A percentile compares a stretch with the other conserved stretches of the same genome.
Conservation (phyloP, 2,113 vertebrate species). For the Trichechus manatus region DNA sequence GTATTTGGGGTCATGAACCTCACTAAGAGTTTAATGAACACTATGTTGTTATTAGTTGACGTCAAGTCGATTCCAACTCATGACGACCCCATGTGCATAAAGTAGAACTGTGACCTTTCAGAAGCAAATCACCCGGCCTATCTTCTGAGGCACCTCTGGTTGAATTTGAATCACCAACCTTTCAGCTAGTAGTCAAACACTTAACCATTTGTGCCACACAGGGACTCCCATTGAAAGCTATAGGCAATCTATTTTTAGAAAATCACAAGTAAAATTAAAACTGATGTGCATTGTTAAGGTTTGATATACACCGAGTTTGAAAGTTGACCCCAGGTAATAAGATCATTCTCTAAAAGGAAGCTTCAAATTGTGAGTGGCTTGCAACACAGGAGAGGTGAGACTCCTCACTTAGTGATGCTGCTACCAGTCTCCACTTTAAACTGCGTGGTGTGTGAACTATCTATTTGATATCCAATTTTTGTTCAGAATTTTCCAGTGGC, state of each 20-base stretch:
- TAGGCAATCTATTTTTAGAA: background rate
- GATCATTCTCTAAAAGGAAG: background rate
- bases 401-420: background rate
- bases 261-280: background rate
- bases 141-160: no score
- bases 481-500: background rate
- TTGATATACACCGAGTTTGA: background rate
- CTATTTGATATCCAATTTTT: background rate
- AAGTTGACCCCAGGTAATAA: background rate
- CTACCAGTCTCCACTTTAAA: background rate
- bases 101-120: no score
- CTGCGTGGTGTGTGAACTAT: background rate
- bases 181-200: no score
- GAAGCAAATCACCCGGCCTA: no score
- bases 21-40: background rate
- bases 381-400: background rate
- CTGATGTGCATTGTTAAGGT: background rate
- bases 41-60: background rate
- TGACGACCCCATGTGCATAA: background rate
- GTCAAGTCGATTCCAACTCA: background rate
- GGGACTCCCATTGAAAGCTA: background rate
- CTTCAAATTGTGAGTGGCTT: background rate
- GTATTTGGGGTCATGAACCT: background rate
- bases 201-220: no score
- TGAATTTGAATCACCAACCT: no score